Evolutionary conservation across 2,888 invertebrate species (phyloP).

Genomic region (Mythimna loreyi): DNA sequence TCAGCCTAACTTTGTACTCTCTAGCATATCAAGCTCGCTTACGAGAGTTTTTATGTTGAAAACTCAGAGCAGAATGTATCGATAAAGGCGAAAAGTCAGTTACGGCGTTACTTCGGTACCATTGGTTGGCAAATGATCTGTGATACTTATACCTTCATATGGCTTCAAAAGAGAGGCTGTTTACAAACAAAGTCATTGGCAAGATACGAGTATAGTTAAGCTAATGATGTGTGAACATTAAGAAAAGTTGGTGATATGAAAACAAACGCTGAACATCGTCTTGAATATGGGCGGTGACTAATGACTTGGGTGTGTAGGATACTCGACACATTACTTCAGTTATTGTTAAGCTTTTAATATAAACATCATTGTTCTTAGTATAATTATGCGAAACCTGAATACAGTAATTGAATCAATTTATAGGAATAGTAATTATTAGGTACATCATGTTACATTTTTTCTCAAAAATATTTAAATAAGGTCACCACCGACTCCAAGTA

Average conservation of each 20-base stretch:
- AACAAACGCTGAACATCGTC: constrained; percentile 42
- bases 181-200: constrained; percentile 75
- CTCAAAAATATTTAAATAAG: too few relatives aligned
- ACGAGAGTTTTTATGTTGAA: constrained; percentile 72
- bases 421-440: too few relatives aligned
- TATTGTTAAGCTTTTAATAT: not conserved
- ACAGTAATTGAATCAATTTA: too few relatives aligned
- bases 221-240: constrained; percentile 78
- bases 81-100: constrained; percentile 77
- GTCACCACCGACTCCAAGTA: too few relatives aligned
- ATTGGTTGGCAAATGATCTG: constrained; percentile 86
- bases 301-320: constrained; percentile 18
- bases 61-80: constrained; percentile 71
- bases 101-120: constrained; percentile 82
- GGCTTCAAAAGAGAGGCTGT: constrained; percentile 76
- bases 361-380: too few relatives aligned
- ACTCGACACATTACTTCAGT: not conserved
- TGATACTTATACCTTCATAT: constrained; percentile 79
- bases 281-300: constrained; percentile 26
- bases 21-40: constrained; percentile 67
- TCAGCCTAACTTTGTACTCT: constrained; percentile 53
- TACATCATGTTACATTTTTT: too few relatives aligned
- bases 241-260: constrained; percentile 59
- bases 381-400: too few relatives aligned
- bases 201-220: constrained; percentile 75